Base-by-base conservation (phyloP, 2,113 vertebrate genomes). In the Leptodactylus fuscus region DNA sequence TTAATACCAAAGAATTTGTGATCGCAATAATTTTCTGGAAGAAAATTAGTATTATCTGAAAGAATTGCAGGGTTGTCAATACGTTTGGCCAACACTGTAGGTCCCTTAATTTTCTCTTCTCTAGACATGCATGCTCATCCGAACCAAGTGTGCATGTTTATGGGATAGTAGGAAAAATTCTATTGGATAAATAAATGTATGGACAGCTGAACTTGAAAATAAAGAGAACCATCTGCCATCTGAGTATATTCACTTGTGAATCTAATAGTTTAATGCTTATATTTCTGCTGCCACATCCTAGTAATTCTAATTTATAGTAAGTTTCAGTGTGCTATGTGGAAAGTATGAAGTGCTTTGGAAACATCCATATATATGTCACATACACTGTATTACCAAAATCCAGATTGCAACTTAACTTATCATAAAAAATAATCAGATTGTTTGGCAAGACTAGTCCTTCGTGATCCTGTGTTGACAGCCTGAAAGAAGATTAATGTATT, bases 381-480 rank as follows among this genome's bases (percentile, higher is more conserved):
- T 69, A 38, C 18, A 69, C 32, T 20, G 65, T 9, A 38, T 69
- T 69, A 69, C 34, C 32, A 38, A 36, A 69, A 69, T 69, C 65
- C 65, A 69, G 65, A 69, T 69, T 69, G 65, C 65, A 69, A 69
- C 34, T 69, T 22, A 69, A 38, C 65, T 20, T 69, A 67, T 67
- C 29, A 32, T 58, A 67, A 38, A 69, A 69, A 38, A 69, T 69
- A 69, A 69, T 69, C 65, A 69, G 65, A 69, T 69, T 69, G 65
- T 32, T 22, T 69, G 65, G 34, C 32, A 38, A 18, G 18, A 38
- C 32, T 36, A 69, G 65, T 69, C 65, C 34, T 69, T 69, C 65
- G 10, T 69, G 65, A 69, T 69, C 65, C 65, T 2, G 8, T 69
- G 65, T 38, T 69, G 65, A 69, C 65, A 69, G 65, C 32, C 65